phyloP scores from a whole-genome alignment of 1,140 invertebrate genomes.

The Platorchestia sp. region DNA sequence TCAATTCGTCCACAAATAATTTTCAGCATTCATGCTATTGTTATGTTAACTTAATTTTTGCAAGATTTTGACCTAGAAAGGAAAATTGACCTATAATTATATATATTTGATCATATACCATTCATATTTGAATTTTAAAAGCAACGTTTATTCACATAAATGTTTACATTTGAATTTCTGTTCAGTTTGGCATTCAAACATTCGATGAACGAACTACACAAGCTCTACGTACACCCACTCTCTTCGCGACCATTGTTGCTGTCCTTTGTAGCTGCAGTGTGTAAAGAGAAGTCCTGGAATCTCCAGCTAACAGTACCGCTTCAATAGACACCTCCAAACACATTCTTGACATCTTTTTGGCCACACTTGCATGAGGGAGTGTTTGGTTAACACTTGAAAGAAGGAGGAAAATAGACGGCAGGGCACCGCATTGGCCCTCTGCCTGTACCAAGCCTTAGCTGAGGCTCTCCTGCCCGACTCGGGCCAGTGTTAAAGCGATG shows the following conservation, averaged over 20 bases:
- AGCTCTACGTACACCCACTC: neutral
- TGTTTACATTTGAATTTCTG: neutral
- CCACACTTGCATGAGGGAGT: neutral
- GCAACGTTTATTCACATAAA: neutral
- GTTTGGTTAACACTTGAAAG: slow-evolving; percentile 1
- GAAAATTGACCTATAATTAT: too few species aligned
- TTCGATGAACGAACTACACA: neutral
- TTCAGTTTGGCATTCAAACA: neutral
- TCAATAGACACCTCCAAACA: neutral
- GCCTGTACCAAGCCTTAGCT: neutral
- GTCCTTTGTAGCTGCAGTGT: neutral
- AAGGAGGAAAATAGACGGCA: neutral
- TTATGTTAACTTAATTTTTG: too few species aligned
- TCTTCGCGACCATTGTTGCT: neutral
- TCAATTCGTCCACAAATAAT: too few species aligned
- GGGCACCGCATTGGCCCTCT: slow-evolving; percentile 12
- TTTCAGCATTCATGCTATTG: too few species aligned
- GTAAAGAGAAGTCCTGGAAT: neutral
- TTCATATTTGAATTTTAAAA: neutral
- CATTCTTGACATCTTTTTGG: neutral
- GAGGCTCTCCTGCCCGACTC: neutral
- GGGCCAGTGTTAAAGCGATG: neutral
- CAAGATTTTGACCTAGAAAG: too few species aligned
- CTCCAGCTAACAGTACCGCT: neutral
- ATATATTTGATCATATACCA: neutral